Evolutionary conservation across 2,797 vertebrate genomes (phyloP).

Genomic region (Serranus cabrilla): DNA sequence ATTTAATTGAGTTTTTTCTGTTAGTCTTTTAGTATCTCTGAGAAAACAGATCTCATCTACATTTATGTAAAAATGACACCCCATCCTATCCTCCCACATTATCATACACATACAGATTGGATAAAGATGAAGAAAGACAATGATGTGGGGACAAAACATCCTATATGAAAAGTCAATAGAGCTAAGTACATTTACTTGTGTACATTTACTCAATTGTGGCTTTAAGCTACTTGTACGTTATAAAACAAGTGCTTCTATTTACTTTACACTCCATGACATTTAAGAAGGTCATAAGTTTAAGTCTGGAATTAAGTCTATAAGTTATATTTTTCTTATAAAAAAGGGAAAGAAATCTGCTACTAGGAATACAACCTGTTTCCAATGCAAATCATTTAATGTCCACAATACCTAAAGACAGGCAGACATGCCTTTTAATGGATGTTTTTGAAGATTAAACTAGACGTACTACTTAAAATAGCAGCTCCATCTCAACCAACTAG

Average conservation of each 20-base stretch:
- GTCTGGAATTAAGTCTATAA: background rate
- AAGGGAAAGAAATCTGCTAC: background rate
- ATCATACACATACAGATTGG: too few relatives aligned
- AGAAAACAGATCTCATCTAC: background rate
- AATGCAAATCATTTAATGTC: too few relatives aligned
- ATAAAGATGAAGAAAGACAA: background rate
- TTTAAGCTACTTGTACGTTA: background rate
- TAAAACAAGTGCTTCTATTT: background rate
- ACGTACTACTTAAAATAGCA: too few relatives aligned
- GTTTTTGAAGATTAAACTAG: too few relatives aligned
- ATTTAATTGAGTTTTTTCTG: background rate
- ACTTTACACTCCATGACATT: background rate
- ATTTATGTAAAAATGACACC: background rate
- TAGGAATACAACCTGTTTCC: too few relatives aligned
- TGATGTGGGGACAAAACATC: background rate
- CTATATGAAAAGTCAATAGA: background rate
- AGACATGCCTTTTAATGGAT: too few relatives aligned
- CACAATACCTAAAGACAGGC: too few relatives aligned
- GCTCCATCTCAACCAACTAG: too few relatives aligned
- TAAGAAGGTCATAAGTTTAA: too few relatives aligned
- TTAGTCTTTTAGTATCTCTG: background rate
- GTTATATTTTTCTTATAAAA: background rate
- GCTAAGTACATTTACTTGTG: background rate
- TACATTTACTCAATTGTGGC: background rate
- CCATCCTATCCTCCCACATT: background rate